A percentile compares a stretch with the other conserved stretches of the same genome.
Conservation (phyloP, 2,888 invertebrate genomes). For the Conomelus anceps region DNA sequence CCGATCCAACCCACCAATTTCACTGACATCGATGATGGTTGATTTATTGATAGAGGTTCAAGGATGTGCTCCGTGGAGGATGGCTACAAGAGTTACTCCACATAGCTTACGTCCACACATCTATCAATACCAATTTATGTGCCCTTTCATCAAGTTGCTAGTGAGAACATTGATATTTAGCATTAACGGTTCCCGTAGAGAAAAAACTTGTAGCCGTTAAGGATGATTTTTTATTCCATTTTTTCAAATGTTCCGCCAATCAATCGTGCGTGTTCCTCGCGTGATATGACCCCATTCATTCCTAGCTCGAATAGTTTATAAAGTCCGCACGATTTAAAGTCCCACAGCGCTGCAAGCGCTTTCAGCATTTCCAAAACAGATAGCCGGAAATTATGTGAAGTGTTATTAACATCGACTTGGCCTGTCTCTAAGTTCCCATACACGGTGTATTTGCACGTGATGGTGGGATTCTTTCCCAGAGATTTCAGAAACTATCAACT, state of each 20-base stretch:
- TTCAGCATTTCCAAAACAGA: neutral
- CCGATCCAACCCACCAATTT: neutral
- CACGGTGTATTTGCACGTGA: neutral
- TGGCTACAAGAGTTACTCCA: neutral
- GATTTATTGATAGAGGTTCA: neutral
- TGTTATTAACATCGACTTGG: neutral
- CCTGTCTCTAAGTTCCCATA: neutral
- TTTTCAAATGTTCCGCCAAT: neutral
- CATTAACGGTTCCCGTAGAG: neutral
- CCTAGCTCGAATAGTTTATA: neutral
- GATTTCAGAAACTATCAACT: neutral
- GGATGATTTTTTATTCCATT: neutral
- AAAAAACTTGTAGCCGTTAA: neutral
- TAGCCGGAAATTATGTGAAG: neutral
- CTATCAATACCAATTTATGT: neutral
- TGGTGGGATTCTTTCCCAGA: neutral
- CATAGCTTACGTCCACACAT: neutral
- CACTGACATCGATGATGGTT: neutral
- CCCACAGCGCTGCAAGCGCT: neutral
- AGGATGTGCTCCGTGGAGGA: neutral
- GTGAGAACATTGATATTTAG: neutral
- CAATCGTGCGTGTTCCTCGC: neutral
- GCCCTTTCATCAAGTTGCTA: neutral
- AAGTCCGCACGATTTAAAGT: neutral
- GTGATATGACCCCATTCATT: neutral